Conservation (phyloP, 1,140 invertebrate genomes). For the Rhynchophorus ferrugineus region DNA sequence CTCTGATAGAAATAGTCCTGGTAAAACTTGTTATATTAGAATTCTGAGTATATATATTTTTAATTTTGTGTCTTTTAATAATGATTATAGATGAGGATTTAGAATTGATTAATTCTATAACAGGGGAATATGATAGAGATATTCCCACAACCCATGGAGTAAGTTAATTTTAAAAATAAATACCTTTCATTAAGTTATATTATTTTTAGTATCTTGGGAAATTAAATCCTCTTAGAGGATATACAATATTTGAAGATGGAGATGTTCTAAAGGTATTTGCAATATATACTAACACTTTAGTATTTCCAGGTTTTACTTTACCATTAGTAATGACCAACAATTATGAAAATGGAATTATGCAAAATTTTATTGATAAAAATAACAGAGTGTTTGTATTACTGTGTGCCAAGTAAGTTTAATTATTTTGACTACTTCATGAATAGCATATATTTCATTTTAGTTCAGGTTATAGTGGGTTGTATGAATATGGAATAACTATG, state of each 20-base stretch:
- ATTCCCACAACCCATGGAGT: constrained; percentile 37
- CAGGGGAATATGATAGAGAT: constrained; percentile 28
- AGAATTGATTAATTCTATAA: constrained; percentile 6
- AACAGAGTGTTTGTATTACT: constrained; percentile 35
- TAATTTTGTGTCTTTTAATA: background rate
- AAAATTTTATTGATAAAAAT: constrained; percentile 27
- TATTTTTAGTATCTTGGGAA: constrained; percentile 38
- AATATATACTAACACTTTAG: constrained; percentile 37
- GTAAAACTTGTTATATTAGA: constrained; percentile 8
- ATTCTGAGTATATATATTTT: background rate
- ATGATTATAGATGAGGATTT: constrained; percentile 13
- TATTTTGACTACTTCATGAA: background rate
- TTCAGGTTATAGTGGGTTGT: constrained; percentile 23
- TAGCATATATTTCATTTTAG: constrained; percentile 18
- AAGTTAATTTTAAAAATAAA: constrained; percentile 9
- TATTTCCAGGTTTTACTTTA: constrained; percentile 39
- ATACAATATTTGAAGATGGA: constrained; percentile 38
- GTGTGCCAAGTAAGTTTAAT: constrained; percentile 32
- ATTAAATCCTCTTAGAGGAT: constrained; percentile 36
- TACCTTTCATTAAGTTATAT: constrained; percentile 4
- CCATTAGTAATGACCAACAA: constrained; percentile 34
- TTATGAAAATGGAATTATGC: constrained; percentile 28
- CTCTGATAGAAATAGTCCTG: constrained; percentile 18
- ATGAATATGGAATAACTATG: constrained; percentile 37
- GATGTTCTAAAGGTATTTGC: constrained; percentile 31